Percentiles rank a stretch among this genome's conserved stretches.
Evolutionary conservation across 1,140 invertebrate genomes (phyloP).

Genomic region (Chironomus striatipennis): DNA sequence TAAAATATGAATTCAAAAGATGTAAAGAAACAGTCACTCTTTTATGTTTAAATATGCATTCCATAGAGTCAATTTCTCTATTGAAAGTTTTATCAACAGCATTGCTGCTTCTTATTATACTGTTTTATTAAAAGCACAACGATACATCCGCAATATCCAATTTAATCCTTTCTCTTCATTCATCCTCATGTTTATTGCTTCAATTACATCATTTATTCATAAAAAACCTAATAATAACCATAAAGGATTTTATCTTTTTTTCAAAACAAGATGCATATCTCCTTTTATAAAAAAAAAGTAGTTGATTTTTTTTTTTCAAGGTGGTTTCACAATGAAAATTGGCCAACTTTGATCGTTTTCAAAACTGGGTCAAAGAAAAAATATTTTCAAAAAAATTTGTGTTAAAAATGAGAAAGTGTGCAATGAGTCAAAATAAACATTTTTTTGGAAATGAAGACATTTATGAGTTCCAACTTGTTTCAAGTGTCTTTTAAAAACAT

Average conservation of each 20-base stretch:
- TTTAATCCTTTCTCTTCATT: not conserved
- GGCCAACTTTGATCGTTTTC: no score
- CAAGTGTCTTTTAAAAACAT: no score
- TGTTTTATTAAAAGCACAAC: not conserved
- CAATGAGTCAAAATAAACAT: no score
- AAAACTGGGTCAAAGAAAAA: no score
- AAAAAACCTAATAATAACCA: not conserved
- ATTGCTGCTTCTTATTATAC: not conserved
- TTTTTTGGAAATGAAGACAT: no score
- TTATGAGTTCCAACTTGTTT: no score
- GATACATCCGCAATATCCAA: slow-evolving; percentile 4
- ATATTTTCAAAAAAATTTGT: no score
- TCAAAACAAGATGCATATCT: not conserved
- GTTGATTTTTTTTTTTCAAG: not conserved
- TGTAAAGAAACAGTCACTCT: not conserved
- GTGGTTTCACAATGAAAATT: no score
- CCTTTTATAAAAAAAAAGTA: not conserved
- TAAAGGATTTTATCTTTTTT: not conserved
- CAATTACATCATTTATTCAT: slow-evolving; percentile 14
- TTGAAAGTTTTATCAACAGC: not conserved
- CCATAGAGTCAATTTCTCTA: not conserved
- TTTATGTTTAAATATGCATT: not conserved
- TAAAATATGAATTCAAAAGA: not conserved
- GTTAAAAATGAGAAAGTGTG: no score
- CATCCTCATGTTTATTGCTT: slow-evolving; percentile 1